These are phyloP conservation scores for Condylostylus longicornis DNA, from an alignment of 1,140 invertebrate genomes.

Conservation along the genomic window DNA sequence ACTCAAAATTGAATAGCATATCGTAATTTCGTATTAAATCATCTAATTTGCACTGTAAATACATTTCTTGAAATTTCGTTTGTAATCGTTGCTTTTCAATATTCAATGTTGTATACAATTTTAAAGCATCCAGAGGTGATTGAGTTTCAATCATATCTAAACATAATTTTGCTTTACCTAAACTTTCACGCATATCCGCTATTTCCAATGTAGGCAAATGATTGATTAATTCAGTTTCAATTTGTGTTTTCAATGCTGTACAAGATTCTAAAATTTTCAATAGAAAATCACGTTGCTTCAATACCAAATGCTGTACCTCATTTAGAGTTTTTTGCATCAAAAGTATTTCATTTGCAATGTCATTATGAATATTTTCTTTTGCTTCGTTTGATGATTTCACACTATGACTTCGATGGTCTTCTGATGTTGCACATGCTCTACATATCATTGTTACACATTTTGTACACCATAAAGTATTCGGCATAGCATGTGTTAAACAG, in stretches of 20 bases:
- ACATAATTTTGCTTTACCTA: slow-evolving; percentile 43
- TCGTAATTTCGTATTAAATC: slow-evolving; percentile 49
- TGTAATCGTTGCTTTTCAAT: slow-evolving; percentile 48
- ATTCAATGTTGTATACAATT: slow-evolving; percentile 38
- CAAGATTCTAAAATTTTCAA: slow-evolving; percentile 57
- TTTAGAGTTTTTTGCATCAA: slow-evolving; percentile 38
- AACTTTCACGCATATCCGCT: slow-evolving; percentile 43
- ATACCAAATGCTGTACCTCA: slow-evolving; percentile 47
- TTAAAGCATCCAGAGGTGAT: slow-evolving; percentile 39
- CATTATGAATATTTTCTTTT: slow-evolving; percentile 46
- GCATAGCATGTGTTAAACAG: slow-evolving; percentile 57
- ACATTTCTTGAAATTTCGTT: slow-evolving; percentile 53
- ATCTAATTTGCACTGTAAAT: slow-evolving; percentile 52
- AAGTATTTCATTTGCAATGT: slow-evolving; percentile 39
- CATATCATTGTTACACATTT: slow-evolving; percentile 49
- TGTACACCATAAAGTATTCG: slow-evolving; percentile 53
- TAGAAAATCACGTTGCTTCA: slow-evolving; percentile 51
- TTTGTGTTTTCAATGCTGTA: slow-evolving; percentile 52
- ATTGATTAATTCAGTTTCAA: slow-evolving; percentile 53
- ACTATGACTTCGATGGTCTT: slow-evolving; percentile 47
- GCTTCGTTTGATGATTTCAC: slow-evolving; percentile 51
- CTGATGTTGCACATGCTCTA: slow-evolving; percentile 46
- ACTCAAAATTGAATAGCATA: slow-evolving; percentile 46
- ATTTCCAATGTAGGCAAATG: slow-evolving; percentile 47
- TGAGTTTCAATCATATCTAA: slow-evolving; percentile 37